These are phyloP conservation scores for Spilarctia lutea DNA, from an alignment of 2,888 invertebrate genomes.

Conservation along the genomic window DNA sequence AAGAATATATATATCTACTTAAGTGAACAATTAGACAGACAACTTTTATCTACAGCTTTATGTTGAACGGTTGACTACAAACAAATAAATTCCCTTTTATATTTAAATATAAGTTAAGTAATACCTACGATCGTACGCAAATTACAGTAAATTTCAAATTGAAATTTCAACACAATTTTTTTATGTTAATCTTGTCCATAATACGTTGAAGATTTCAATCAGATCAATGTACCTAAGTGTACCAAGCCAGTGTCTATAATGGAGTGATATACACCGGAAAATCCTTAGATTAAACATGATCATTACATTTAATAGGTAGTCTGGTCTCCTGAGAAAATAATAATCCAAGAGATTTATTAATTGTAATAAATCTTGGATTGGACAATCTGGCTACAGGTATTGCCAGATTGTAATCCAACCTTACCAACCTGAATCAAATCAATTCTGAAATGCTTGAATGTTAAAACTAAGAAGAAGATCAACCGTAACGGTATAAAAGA, in stretches of 20 bases:
- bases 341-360: not conserved
- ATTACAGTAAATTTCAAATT: too few relatives aligned
- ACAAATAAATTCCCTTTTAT: not conserved
- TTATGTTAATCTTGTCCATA: not conserved
- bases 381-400: too few relatives aligned
- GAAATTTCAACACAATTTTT: too few relatives aligned
- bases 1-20: too few relatives aligned
- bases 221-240: not conserved
- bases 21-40: not conserved
- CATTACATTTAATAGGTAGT: not conserved
- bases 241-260: not conserved
- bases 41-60: not conserved
- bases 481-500: conserved; percentile 21
- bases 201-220: not conserved
- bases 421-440: not conserved
- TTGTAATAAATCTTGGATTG: too few relatives aligned
- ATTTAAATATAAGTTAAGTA: not conserved
- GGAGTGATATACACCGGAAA: not conserved
- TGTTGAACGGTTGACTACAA: not conserved
- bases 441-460: not conserved
- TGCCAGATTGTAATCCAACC: not conserved
- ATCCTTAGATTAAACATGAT: not conserved
- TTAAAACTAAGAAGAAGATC: conserved; percentile 8
- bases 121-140: not conserved
- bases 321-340: not conserved